These are phyloP conservation scores for Agonopterix subpropinquella DNA, from an alignment of 2,888 invertebrate species.

Conservation along the genomic window DNA sequence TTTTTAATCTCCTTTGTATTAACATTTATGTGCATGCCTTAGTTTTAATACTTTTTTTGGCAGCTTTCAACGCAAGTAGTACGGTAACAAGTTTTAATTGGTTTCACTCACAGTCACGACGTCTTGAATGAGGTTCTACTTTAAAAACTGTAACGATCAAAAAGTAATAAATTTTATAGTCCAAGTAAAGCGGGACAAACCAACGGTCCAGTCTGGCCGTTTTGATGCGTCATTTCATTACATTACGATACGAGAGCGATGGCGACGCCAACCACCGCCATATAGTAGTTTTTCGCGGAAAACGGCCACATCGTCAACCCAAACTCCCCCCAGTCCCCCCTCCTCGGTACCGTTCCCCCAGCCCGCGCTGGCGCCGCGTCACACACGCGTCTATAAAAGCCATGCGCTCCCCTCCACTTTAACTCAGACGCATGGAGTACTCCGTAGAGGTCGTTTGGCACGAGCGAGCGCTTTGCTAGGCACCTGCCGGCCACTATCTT, in stretches of 20 bases:
- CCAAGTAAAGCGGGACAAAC: conserved; percentile 38
- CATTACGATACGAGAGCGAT: conserved; percentile 44
- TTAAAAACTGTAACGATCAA: conserved; percentile 9
- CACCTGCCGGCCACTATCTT: conserved; percentile 73
- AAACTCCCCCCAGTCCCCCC: conserved; percentile 16
- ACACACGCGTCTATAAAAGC: conserved; percentile 64
- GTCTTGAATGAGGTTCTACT: conserved; percentile 18
- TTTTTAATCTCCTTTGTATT: no score
- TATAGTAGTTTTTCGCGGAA: conserved; percentile 70
- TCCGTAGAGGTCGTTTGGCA: conserved; percentile 78
- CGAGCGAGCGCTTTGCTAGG: conserved; percentile 78
- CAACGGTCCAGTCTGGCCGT: conserved; percentile 43
- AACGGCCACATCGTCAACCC: conserved; percentile 58
- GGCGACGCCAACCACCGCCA: conserved; percentile 22
- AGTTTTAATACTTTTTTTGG: no score
- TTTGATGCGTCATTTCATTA: conserved; percentile 50
- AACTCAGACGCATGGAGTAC: conserved; percentile 77
- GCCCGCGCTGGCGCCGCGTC: conserved; percentile 51
- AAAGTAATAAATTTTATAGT: conserved; percentile 23
- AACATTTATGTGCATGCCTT: no score
- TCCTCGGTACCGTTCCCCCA: conserved; percentile 12
- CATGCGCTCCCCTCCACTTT: conserved; percentile 63
- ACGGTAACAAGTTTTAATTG: conserved; percentile 9
- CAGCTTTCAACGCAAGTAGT: conserved; percentile 26
- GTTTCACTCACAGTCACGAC: conserved; percentile 38